Evolutionary conservation across 2,888 invertebrate species (phyloP).

Genomic region (Neria commutata): DNA sequence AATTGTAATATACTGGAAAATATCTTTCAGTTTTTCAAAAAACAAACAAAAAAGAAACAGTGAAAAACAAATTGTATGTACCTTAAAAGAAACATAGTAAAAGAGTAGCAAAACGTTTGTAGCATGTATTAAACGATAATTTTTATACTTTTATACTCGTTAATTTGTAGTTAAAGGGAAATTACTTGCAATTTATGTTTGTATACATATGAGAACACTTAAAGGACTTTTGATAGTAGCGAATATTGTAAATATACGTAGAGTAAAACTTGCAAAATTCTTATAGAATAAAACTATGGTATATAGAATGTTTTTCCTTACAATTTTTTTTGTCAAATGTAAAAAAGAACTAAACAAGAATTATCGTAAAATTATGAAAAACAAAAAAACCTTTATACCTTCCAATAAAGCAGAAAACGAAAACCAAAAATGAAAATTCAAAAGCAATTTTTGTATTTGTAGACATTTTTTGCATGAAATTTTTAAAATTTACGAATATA

Average conservation of each 20-base stretch:
- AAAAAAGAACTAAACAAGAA: slow-evolving; percentile 4
- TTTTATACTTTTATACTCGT: slow-evolving; percentile 11
- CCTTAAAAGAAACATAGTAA: slow-evolving; percentile 37
- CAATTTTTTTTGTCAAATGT: slow-evolving; percentile 3
- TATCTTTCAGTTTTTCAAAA: slow-evolving; percentile 11
- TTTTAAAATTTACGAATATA: not conserved
- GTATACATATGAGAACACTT: slow-evolving; percentile 20
- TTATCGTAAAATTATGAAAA: slow-evolving; percentile 1
- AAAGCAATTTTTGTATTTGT: slow-evolving; percentile 6
- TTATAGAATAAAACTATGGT: too few species aligned
- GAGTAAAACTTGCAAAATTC: slow-evolving; percentile 5
- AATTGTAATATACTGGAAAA: not conserved
- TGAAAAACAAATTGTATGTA: slow-evolving; percentile 47
- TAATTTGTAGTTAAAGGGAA: slow-evolving; percentile 15
- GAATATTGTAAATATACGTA: slow-evolving; percentile 2
- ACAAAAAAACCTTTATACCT: slow-evolving; percentile 26
- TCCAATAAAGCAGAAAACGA: slow-evolving; percentile 22
- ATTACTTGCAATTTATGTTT: slow-evolving; percentile 31
- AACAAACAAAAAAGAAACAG: slow-evolving; percentile 20
- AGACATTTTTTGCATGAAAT: not conserved
- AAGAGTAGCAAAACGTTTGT: not conserved
- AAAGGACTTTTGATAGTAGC: slow-evolving; percentile 18
- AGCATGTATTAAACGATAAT: not conserved
- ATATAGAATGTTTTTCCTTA: slow-evolving; percentile 8
- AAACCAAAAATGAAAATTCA: slow-evolving; percentile 23